phyloP scores from a whole-genome alignment of 2,113 vertebrate species.

The Scomber scombrus region DNA sequence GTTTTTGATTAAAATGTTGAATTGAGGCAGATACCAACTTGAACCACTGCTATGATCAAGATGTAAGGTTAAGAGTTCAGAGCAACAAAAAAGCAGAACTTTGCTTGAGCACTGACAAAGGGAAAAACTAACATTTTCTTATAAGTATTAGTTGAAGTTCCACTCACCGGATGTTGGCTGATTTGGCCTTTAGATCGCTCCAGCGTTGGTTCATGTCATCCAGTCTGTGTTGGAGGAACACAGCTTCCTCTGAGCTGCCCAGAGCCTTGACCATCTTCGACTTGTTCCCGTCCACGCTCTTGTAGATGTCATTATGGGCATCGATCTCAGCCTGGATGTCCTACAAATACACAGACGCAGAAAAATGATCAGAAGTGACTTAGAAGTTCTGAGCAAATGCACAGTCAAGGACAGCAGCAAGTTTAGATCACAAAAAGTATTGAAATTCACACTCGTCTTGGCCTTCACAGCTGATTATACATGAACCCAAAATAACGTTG shows the following conservation, averaged over 20 bases:
- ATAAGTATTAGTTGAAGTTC: neutral
- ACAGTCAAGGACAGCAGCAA: constrained; percentile 13
- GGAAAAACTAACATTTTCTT: neutral
- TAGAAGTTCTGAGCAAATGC: neutral
- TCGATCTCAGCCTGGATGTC: constrained; percentile 99
- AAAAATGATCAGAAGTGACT: neutral
- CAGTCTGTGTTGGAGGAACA: constrained; percentile 93
- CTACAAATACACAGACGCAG: constrained; percentile 79
- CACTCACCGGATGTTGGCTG: constrained; percentile 90
- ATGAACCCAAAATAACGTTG: constrained; percentile 15
- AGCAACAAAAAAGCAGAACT: constrained; percentile 9
- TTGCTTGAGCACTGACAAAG: neutral
- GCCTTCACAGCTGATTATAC: constrained; percentile 37
- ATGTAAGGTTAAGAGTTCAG: neutral
- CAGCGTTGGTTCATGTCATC: constrained; percentile 99
- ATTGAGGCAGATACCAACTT: constrained; percentile 23
- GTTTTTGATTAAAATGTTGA: neutral
- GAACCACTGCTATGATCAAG: constrained; percentile 13
- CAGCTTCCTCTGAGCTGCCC: constrained; percentile 95
- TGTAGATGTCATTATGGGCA: constrained; percentile 99
- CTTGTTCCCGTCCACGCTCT: constrained; percentile 95
- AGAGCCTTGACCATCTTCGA: constrained; percentile 97
- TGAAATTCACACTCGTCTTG: constrained; percentile 35
- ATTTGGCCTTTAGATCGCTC: constrained; percentile 95
- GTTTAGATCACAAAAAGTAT: constrained; percentile 19